Percentiles rank a stretch among this genome's conserved stretches.
Conservation (phyloP, 2,888 invertebrate species). For the Pyrrhosoma nymphula region DNA sequence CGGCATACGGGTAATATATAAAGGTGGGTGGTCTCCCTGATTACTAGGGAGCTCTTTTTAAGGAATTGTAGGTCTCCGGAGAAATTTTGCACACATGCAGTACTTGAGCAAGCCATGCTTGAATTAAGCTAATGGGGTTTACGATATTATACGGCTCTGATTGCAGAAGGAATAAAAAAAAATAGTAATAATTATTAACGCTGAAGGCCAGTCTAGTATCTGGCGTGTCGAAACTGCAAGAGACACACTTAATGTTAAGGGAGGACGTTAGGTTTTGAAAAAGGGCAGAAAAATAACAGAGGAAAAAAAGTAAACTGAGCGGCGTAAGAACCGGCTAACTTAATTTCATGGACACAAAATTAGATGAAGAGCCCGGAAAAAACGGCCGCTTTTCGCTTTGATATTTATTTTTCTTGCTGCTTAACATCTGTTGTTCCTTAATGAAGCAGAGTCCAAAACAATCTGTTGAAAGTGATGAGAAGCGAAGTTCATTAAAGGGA, state of each 20-base stretch:
- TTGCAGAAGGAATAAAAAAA: background rate
- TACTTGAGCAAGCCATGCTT: too few relatives aligned
- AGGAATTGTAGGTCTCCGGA: too few relatives aligned
- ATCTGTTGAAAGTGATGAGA: background rate
- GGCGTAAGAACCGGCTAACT: background rate
- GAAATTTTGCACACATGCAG: too few relatives aligned
- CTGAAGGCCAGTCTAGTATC: background rate
- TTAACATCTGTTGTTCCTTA: background rate
- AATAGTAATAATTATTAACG: background rate
- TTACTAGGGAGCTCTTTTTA: too few relatives aligned
- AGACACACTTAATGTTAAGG: background rate
- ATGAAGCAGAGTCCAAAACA: background rate
- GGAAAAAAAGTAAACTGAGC: background rate
- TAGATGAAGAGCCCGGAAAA: conserved; percentile 1
- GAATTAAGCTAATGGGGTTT: background rate
- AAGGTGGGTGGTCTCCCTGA: too few relatives aligned
- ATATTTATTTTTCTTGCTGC: background rate
- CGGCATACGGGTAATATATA: too few relatives aligned
- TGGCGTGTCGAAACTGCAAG: background rate
- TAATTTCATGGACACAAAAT: background rate
- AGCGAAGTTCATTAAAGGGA: background rate
- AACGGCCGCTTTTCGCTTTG: background rate
- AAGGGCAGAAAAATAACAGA: background rate
- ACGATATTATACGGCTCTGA: background rate
- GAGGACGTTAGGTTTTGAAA: background rate